Evolutionary conservation across 2,797 vertebrate genomes (phyloP).

Genomic region (Alcedo atthis): DNA sequence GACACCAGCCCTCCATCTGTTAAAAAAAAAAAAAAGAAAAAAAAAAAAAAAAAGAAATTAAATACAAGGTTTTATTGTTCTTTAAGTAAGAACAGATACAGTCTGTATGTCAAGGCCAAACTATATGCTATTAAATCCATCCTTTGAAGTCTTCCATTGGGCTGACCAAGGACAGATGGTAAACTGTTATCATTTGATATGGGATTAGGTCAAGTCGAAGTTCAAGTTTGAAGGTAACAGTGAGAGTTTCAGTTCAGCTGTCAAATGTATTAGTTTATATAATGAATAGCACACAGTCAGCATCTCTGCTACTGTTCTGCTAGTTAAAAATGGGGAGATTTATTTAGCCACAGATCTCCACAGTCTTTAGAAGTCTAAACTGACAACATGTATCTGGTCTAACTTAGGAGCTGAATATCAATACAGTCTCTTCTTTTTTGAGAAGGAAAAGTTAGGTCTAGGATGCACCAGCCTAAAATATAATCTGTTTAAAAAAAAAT

Average conservation of each 20-base stretch:
- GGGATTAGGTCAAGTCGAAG: conserved; percentile 85
- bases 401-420: neutral
- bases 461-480: neutral
- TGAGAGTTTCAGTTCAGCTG: conserved; percentile 51
- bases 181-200: conserved; percentile 83
- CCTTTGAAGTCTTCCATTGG: conserved; percentile 76
- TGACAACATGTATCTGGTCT: neutral
- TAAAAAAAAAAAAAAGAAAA: conserved; percentile 12
- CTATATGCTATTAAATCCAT: conserved; percentile 84
- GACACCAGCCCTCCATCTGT: conserved; percentile 84
- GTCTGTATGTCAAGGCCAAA: conserved; percentile 84
- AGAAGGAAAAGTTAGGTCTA: neutral
- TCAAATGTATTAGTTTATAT: conserved; percentile 39
- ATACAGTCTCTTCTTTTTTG: neutral
- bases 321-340: conserved; percentile 28
- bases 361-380: neutral
- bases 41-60: conserved; percentile 51
- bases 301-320: conserved; percentile 57
- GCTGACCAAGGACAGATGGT: conserved; percentile 85
- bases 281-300: conserved; percentile 32
- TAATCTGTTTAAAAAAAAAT: neutral
- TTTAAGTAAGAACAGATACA: conserved; percentile 86
- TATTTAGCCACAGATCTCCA: conserved; percentile 18
- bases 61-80: conserved; percentile 87
- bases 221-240: conserved; percentile 82